Evolutionary conservation across 2,888 invertebrate genomes (phyloP).

Genomic region (Villa cingulata): DNA sequence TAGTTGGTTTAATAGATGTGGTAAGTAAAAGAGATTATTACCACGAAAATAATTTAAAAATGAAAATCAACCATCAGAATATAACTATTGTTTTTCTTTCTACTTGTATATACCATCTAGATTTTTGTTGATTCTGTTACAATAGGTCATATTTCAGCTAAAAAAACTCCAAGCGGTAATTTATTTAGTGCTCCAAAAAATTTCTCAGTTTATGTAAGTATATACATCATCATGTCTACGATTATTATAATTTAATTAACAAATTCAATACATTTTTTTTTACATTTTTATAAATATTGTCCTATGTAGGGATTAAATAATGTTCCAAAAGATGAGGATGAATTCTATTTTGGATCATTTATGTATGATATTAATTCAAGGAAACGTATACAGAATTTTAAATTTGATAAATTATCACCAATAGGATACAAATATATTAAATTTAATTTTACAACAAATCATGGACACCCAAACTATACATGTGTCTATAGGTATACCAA

Average conservation of each 20-base stretch:
- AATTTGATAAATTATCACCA: conserved; percentile 32
- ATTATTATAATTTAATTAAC: too few species aligned
- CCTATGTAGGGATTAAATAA: conserved; percentile 43
- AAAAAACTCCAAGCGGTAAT: conserved; percentile 59
- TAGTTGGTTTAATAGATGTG: conserved; percentile 55
- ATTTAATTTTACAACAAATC: conserved; percentile 55
- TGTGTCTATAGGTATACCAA: conserved; percentile 61
- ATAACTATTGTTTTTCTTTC: too few species aligned
- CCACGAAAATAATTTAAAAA: too few species aligned
- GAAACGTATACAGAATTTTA: conserved; percentile 46
- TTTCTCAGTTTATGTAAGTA: conserved; percentile 39
- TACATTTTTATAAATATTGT: too few species aligned
- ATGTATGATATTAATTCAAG: conserved; percentile 43
- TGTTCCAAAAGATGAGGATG: conserved; percentile 31
- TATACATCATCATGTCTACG: too few species aligned
- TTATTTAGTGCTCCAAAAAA: conserved; percentile 55
- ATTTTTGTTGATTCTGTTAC: conserved; percentile 49
- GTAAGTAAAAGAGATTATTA: too few species aligned
- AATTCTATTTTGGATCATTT: conserved; percentile 46
- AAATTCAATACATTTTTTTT: too few species aligned
- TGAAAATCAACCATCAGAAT: too few species aligned
- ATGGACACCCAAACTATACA: conserved; percentile 61
- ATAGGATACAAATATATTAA: conserved; percentile 47
- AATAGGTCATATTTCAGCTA: conserved; percentile 63
- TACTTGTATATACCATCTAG: too few species aligned